A percentile compares a stretch with the other conserved stretches of the same genome.
These are phyloP conservation scores for Synanthedon tipuliformis DNA, from an alignment of 2,888 invertebrate genomes.

Conservation along the genomic window DNA sequence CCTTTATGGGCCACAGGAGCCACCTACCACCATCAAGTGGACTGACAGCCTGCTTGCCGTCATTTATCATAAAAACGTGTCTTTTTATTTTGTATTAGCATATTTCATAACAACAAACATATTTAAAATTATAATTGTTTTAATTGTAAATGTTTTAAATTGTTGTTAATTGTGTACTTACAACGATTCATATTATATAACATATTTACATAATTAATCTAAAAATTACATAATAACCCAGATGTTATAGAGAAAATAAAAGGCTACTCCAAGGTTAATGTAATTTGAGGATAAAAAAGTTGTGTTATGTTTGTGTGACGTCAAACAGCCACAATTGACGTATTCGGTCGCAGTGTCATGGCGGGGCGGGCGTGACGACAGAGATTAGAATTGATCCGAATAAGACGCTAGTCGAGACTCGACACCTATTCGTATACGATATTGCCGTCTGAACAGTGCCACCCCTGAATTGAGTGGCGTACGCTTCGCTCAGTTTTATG, in stretches of 20 bases:
- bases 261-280: too few species aligned
- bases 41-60: too few species aligned
- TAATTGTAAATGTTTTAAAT: too few species aligned
- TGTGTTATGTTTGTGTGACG: conserved; percentile 25
- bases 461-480: conserved; percentile 42
- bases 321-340: conserved; percentile 21
- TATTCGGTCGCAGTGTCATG: conserved; percentile 14
- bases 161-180: too few species aligned
- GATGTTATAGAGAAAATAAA: not conserved
- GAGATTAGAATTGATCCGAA: conserved; percentile 52
- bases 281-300: not conserved
- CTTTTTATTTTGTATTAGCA: too few species aligned
- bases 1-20: too few species aligned
- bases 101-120: too few species aligned
- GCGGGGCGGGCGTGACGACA: conserved; percentile 34
- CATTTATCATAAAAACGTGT: too few species aligned
- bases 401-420: conserved; percentile 27
- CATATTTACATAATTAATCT: not conserved
- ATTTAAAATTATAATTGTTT: too few species aligned
- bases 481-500: conserved; percentile 12
- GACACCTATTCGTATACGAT: conserved; percentile 45
- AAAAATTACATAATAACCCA: not conserved
- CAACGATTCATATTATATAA: too few species aligned
- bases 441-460: conserved; percentile 48
- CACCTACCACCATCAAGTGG: too few species aligned